Evolutionary conservation across 2,888 invertebrate species (phyloP).

Genomic region (Disparrhopalites patrizii): DNA sequence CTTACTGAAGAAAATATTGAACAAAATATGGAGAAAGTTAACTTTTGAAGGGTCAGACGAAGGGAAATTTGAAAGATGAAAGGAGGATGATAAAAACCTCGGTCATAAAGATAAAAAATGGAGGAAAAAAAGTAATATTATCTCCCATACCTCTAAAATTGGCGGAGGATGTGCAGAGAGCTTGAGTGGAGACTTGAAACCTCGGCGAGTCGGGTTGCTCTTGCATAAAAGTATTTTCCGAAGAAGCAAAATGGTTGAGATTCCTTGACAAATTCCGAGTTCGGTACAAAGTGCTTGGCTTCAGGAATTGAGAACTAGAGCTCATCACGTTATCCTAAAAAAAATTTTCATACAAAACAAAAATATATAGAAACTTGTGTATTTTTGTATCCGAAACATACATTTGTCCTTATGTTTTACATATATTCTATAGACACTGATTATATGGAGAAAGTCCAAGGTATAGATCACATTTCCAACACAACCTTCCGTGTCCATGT

Average conservation of each 20-base stretch:
- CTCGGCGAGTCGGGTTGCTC: slow-evolving; percentile 36
- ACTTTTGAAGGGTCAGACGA: no score
- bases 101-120: neutral
- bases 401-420: neutral
- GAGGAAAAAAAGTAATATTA: neutral
- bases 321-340: slow-evolving; percentile 45
- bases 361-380: neutral
- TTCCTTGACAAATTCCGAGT: slow-evolving; percentile 47
- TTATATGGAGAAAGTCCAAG: no score
- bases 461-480: no score
- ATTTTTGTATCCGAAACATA: neutral
- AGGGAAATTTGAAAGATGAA: no score
- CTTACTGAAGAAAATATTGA: neutral
- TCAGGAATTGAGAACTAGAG: slow-evolving; percentile 46
- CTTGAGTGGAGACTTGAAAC: slow-evolving; percentile 30
- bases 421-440: neutral
- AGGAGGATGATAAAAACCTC: no score
- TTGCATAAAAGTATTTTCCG: slow-evolving; percentile 44
- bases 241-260: slow-evolving; percentile 47
- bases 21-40: no score
- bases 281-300: slow-evolving; percentile 47
- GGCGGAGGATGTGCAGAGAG: slow-evolving; percentile 37
- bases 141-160: slow-evolving; percentile 40
- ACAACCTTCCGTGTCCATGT: no score
- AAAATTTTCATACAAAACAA: neutral